Conservation (phyloP, 2,113 vertebrate species). For the Triplophysa rosa region DNA sequence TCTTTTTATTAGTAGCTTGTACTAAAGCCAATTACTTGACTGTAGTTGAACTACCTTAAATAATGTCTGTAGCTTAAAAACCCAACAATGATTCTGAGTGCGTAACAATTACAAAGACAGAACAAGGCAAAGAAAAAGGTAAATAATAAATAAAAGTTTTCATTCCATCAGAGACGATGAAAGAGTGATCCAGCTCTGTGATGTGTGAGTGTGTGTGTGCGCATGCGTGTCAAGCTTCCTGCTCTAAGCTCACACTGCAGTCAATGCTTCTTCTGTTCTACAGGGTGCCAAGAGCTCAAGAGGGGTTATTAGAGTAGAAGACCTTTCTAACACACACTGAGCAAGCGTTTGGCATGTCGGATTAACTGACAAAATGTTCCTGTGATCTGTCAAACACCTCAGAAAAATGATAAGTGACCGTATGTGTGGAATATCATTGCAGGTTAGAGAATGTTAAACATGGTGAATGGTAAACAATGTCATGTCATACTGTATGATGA, state of each 20-base stretch:
- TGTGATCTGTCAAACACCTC: constrained; percentile 17
- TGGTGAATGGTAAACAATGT: too few relatives aligned
- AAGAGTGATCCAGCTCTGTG: neutral
- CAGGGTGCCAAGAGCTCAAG: constrained; percentile 45
- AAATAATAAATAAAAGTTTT: too few relatives aligned
- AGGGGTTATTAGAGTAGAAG: constrained; percentile 57
- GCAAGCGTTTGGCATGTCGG: constrained; percentile 35
- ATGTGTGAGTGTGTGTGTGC: neutral
- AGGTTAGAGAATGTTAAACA: too few relatives aligned
- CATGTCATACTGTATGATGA: neutral
- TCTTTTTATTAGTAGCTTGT: too few relatives aligned
- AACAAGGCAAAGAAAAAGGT: too few relatives aligned
- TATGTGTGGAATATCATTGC: neutral
- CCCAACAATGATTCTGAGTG: too few relatives aligned
- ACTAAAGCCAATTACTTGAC: too few relatives aligned
- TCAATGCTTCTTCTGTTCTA: neutral
- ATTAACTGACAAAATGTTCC: constrained; percentile 13
- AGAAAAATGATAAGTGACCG: constrained; percentile 14
- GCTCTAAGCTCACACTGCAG: constrained; percentile 52
- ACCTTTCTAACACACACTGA: constrained; percentile 19
- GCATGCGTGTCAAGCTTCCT: constrained; percentile 40
- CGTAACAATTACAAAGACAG: too few relatives aligned
- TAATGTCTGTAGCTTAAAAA: too few relatives aligned
- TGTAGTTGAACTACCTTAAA: too few relatives aligned
- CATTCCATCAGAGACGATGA: too few relatives aligned